Percentiles rank a stretch among this genome's conserved stretches.
These are phyloP conservation scores for Raphicerus campestris DNA, from an alignment of 2,113 vertebrate genomes.

Conservation along the genomic window DNA sequence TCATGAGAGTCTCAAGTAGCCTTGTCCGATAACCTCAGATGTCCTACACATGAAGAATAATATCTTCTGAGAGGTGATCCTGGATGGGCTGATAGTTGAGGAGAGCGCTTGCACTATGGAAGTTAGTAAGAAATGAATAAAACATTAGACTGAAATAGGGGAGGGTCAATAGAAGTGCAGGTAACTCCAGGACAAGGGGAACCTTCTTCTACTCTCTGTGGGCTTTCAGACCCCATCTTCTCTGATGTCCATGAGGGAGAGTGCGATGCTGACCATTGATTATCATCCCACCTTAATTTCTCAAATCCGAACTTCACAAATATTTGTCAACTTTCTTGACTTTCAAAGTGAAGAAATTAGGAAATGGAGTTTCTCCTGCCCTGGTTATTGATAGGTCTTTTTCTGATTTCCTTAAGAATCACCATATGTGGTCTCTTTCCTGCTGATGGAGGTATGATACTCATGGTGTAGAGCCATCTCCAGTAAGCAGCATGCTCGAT, in stretches of 20 bases:
- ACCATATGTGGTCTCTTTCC: neutral
- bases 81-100: neutral
- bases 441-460: neutral
- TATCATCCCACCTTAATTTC: neutral
- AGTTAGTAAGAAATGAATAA: neutral
- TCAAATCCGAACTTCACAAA: neutral
- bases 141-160: neutral
- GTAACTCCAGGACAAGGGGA: neutral
- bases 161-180: neutral
- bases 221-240: neutral
- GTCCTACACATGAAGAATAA: neutral
- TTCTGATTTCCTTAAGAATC: neutral
- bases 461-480: neutral
- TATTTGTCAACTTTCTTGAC: neutral
- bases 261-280: rapidly evolving
- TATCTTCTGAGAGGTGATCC: neutral
- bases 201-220: neutral
- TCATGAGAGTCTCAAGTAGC: neutral
- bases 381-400: neutral
- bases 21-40: neutral
- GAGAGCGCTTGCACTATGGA: neutral
- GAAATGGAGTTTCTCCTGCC: neutral
- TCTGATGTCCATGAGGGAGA: neutral
- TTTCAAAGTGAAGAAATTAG: neutral
- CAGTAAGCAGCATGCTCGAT: neutral